phyloP scores from a whole-genome alignment of 1,140 invertebrate genomes.

The Nasonia longicornis region DNA sequence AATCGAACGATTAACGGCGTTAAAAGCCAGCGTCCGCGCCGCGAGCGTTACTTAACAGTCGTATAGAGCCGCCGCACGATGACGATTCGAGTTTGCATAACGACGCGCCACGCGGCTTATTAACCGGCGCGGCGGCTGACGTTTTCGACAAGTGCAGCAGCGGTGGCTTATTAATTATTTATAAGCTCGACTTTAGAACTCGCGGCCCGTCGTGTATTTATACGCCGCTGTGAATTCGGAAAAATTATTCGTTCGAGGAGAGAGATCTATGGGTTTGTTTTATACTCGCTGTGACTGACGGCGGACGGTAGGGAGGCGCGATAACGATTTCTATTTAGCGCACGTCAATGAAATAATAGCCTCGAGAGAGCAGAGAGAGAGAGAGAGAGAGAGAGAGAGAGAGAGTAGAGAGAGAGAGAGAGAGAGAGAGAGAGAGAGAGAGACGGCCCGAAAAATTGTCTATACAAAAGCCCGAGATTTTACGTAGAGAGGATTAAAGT shows the following conservation, averaged over 20 bases:
- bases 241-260: background rate
- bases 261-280: background rate
- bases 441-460: background rate
- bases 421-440: too few relatives aligned
- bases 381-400: too few relatives aligned
- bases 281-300: background rate
- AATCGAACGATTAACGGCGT: slow-evolving; percentile 20
- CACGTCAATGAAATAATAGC: background rate
- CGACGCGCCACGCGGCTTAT: background rate
- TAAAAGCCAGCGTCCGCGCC: background rate
- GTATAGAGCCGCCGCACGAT: background rate
- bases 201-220: background rate
- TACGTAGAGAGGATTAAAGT: background rate
- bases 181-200: background rate
- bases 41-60: slow-evolving; percentile 21
- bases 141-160: slow-evolving; percentile 21
- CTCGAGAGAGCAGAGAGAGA: background rate
- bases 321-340: background rate
- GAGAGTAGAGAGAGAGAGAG: background rate
- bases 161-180: slow-evolving; percentile 39
- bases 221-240: background rate
- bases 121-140: background rate
- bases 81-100: slow-evolving; percentile 11
- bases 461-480: background rate
- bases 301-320: background rate